Conservation (phyloP, 2,888 invertebrate species). For the Augiades crinisus region DNA sequence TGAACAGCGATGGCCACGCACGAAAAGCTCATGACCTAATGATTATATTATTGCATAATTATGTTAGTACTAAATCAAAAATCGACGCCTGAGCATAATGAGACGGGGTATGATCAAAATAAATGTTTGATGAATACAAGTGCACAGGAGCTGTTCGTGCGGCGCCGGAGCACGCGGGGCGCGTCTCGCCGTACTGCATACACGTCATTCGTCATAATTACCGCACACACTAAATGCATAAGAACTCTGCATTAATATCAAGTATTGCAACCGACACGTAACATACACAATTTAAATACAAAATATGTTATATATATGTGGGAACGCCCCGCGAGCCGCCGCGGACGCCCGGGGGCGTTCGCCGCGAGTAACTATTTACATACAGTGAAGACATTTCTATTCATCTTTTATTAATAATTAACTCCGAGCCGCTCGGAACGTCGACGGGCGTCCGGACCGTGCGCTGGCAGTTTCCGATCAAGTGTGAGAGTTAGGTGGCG, state of each 20-base stretch:
- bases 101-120: too few species aligned
- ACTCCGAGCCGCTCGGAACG: background rate
- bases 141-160: background rate
- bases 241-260: constrained; percentile 35
- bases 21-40: background rate
- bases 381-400: constrained; percentile 2
- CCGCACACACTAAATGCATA: constrained; percentile 19
- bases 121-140: background rate
- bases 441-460: background rate
- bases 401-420: constrained; percentile 3
- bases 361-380: constrained; percentile 17
- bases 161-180: background rate
- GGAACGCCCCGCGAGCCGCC: constrained; percentile 25
- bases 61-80: too few species aligned
- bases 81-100: too few species aligned
- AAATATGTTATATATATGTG: constrained; percentile 36
- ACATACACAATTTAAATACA: constrained; percentile 46
- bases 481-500: too few species aligned
- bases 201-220: background rate
- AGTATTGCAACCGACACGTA: constrained; percentile 38
- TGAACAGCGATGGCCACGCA: background rate
- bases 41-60: too few species aligned
- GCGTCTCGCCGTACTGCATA: background rate
- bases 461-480: too few species aligned
- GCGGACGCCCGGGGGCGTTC: background rate